Evolutionary conservation across 64 coral and sea anemone species (phyloP), one percentile per base, ranked within the genome.

Genomic region (Montipora efflorescens): DNA sequence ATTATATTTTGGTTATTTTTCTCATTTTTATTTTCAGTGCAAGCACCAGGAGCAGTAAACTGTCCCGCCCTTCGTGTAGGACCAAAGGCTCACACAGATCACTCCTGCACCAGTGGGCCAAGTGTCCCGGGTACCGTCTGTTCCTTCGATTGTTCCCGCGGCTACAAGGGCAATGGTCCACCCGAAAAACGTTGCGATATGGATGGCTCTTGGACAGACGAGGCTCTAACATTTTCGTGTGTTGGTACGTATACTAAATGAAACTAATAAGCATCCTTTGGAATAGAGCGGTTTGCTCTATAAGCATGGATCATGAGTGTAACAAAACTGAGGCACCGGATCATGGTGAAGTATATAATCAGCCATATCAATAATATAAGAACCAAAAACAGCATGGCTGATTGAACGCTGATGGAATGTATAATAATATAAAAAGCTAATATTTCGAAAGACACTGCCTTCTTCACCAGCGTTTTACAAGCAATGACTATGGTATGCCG

Each of bases 171-270:
- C 5, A 84, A 55, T 57, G 95, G 95, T 5, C 95, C 95, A 11
- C 82, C 92, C 4, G 25, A 83, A 8, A 97, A 97, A 59, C 79
- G 83, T 12, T 97, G 95, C 47, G 79, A 87, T 47, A 59, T 87
- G 4, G 59, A 77, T 13, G 95, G 95, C 28, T 76, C 83, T 22
- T 97, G 95, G 95, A 94, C 95, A 7, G 89, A 97, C 43, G 62
- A 14, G 0, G 67, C 64, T 76, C 62, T 83, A 36, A 59, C 79
- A 67, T 75, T 94, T 76, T 76, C 76, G 36, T 96, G 95, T 25
- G 66, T 49, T 71, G 82, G 82, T 86, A 86, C 8, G 82, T 86
- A 36, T 36, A 36, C 36, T 36, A 36, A 36, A 70, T 36, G 47
- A 7, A 23, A 22, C 68, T 71, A 8, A 23, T 15, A 55, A 55